A percentile compares a stretch with the other conserved stretches of the same genome.
phyloP scores from a whole-genome alignment of 2,797 vertebrate species.

The Hoplostethus mediterraneus region DNA sequence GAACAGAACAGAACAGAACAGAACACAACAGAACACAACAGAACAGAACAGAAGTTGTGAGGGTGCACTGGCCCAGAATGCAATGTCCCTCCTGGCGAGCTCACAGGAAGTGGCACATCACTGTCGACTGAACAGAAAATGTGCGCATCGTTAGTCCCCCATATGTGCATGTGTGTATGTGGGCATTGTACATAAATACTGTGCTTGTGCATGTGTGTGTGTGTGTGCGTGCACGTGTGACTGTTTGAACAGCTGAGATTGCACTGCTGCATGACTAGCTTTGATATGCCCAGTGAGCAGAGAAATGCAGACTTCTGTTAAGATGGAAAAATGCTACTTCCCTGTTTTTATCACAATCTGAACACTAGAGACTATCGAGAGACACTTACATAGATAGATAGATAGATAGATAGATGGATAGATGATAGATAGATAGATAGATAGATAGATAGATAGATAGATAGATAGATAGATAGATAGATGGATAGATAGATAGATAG shows the following conservation, averaged over 20 bases:
- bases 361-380: neutral
- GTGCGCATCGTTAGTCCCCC: constrained; percentile 49
- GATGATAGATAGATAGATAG: too few relatives aligned
- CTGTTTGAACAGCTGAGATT: constrained; percentile 68
- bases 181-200: constrained; percentile 30
- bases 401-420: too few relatives aligned
- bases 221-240: constrained; percentile 30
- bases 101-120: constrained; percentile 66
- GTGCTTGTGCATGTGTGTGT: constrained; percentile 33
- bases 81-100: constrained; percentile 73
- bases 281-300: constrained; percentile 53
- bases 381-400: too few relatives aligned
- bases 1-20: too few relatives aligned
- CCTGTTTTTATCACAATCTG: neutral
- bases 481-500: too few relatives aligned
- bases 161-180: constrained; percentile 51
- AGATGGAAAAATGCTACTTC: constrained; percentile 5
- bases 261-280: constrained; percentile 55
- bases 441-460: too few relatives aligned
- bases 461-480: too few relatives aligned
- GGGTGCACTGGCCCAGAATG: constrained; percentile 70
- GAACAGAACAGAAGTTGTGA: constrained; percentile 20
- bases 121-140: constrained; percentile 63
- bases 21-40: too few relatives aligned
- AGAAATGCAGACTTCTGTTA: constrained; percentile 45